Evolutionary conservation across 2,113 vertebrate species (phyloP).

Genomic region (Phocoena phocoena): DNA sequence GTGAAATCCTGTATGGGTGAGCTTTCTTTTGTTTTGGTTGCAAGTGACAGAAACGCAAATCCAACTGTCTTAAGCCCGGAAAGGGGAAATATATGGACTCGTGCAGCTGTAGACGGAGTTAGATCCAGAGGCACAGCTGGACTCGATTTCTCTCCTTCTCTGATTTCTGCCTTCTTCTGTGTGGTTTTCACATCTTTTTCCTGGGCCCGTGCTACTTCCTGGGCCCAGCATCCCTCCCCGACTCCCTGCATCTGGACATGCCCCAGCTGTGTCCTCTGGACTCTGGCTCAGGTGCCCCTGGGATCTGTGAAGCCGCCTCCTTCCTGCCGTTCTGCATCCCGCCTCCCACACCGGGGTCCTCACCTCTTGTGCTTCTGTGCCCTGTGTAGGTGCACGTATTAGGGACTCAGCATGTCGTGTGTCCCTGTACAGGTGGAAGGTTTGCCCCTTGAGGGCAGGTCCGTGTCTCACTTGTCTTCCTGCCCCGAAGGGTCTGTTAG

Average conservation of each 20-base stretch:
- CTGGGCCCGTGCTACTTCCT: neutral
- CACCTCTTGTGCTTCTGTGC: neutral
- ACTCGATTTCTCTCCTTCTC: neutral
- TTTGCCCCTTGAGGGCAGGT: neutral
- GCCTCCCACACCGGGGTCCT: fast-evolving
- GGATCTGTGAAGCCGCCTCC: neutral
- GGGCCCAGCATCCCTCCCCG: too few species aligned
- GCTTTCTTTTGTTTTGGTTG: neutral
- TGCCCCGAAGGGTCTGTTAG: neutral
- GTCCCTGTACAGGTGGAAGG: neutral
- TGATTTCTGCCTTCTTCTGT: neutral
- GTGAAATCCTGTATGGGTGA: too few species aligned
- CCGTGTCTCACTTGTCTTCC: neutral
- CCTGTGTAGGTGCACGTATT: fast-evolving
- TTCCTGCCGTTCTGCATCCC: neutral
- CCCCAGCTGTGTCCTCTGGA: neutral
- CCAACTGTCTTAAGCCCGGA: neutral
- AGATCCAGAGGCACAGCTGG: neutral
- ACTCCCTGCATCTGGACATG: neutral
- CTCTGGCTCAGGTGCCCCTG: too few species aligned
- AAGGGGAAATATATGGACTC: neutral
- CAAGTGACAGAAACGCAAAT: neutral
- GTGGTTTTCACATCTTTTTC: neutral
- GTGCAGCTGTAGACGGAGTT: neutral
- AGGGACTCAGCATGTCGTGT: neutral